These are phyloP conservation scores for Deilephila porcellus DNA, from an alignment of 2,888 invertebrate genomes.

Conservation along the genomic window DNA sequence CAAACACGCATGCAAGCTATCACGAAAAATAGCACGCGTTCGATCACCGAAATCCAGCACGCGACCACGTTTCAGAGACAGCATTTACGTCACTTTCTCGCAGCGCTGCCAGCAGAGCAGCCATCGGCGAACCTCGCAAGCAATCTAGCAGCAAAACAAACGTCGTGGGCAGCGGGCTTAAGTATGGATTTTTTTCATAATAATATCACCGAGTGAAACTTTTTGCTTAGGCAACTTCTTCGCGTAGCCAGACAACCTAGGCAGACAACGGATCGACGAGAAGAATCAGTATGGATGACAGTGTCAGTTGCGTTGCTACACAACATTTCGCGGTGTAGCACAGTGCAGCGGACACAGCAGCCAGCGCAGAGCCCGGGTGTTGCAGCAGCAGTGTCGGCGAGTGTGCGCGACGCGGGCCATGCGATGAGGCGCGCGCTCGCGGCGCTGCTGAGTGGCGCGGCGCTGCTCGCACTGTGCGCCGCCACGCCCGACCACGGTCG, in stretches of 20 bases:
- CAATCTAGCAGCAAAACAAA: no score
- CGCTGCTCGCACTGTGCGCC: slow-evolving; percentile 13
- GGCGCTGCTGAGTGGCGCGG: slow-evolving; percentile 38
- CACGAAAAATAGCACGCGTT: no score
- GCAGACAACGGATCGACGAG: neutral
- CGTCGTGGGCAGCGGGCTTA: no score
- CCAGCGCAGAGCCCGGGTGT: neutral
- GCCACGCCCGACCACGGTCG: neutral
- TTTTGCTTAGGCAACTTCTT: neutral
- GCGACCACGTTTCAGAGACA: no score
- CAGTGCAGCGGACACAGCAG: neutral
- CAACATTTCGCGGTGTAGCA: no score
- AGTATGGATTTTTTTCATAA: neutral
- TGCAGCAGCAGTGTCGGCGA: neutral
- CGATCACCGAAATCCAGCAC: no score
- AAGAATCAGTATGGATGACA: neutral
- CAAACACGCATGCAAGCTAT: no score
- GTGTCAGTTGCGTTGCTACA: neutral
- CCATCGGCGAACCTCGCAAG: no score
- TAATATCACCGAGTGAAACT: neutral
- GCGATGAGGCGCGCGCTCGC: slow-evolving; percentile 44
- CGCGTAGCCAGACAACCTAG: neutral
- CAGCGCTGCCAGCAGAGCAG: no score
- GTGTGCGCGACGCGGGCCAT: slow-evolving; percentile 28
- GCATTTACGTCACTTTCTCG: no score